Base-by-base conservation (phyloP, 1,140 invertebrate species). In the Zophobas morio region DNA sequence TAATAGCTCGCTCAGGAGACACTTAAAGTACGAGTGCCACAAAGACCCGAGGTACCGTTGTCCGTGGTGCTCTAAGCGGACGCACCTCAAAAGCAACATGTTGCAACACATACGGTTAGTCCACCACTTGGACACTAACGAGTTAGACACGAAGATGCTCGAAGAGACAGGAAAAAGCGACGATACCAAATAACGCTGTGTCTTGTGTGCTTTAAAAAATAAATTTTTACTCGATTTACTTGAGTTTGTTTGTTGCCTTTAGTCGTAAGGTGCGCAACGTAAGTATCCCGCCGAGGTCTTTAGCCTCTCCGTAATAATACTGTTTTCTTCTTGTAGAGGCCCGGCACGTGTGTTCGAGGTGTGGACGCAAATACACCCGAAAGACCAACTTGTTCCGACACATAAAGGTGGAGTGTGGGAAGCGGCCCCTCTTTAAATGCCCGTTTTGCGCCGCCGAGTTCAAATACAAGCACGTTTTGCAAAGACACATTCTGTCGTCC, bases 371-470 rank as follows among this genome's bases (percentile, higher is more conserved):
- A 34, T 89, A 89, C 84, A 88, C 88, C 82, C 86, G 88, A 82
- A 88, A 88, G 75, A 86, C 86, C 73, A 88, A 87, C 40, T 84
- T 90, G 76, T 88, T 87, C 81, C 85, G 89, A 70, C 92, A 93
- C 79, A 89, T 75, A 35, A 72, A 53, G 35, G 86, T 88, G 8
- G 87, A 88, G 70, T 88, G 87, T 56, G 85, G 85, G 35, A 87
- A 87, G 56, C 78, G 81, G 6, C 88, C 88, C 0, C 81, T 85
- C 20, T 89, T 86, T 75, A 81, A 84, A 34, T 89, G 88, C 72
- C 85, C 84, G 6, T 81, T 86, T 53, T 89, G 88, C 75, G 82
- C 63, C 33, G 60, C 60, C 1, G 60, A 66, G 39, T 66, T 66
- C 39, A 66, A 66, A 33, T 66, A 66, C 20, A 66, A 66, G 20